These are phyloP conservation scores for Tetramorium alpestre DNA, from an alignment of 1,140 invertebrate species.

Conservation along the genomic window DNA sequence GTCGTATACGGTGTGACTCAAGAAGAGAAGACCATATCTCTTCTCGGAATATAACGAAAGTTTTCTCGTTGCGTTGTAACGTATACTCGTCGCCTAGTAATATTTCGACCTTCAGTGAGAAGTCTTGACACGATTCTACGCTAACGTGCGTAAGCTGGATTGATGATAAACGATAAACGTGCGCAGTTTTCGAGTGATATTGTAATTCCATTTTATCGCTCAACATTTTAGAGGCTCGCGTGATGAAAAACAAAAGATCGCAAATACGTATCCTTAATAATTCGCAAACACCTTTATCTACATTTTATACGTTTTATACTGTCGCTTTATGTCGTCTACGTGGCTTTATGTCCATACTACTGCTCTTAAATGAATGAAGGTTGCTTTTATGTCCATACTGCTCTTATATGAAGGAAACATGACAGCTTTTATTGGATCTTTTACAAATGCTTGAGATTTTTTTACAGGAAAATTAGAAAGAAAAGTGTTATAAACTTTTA, in stretches of 20 bases:
- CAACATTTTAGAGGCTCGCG: background rate
- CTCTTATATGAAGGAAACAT: background rate
- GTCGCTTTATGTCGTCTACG: background rate
- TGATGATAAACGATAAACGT: background rate
- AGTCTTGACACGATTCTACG: background rate
- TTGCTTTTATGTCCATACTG: background rate
- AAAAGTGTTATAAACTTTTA: background rate
- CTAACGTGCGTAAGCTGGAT: background rate
- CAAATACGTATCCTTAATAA: background rate
- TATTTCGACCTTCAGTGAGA: slow-evolving; percentile 10
- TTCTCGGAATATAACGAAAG: slow-evolving; percentile 13
- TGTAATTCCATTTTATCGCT: background rate
- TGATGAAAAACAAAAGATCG: background rate
- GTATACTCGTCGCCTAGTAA: background rate
- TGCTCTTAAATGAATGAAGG: background rate
- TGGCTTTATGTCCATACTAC: background rate
- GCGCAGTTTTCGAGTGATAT: background rate
- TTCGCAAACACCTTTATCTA: background rate
- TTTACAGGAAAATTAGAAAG: background rate
- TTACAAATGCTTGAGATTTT: background rate
- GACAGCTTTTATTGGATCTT: background rate
- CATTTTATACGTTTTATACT: background rate
- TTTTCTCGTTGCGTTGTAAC: slow-evolving; percentile 21
- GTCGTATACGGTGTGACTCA: background rate
- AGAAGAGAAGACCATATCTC: background rate